Evolutionary conservation across 2,888 invertebrate species (phyloP).

Genomic region (Lasius fuliginosus): DNA sequence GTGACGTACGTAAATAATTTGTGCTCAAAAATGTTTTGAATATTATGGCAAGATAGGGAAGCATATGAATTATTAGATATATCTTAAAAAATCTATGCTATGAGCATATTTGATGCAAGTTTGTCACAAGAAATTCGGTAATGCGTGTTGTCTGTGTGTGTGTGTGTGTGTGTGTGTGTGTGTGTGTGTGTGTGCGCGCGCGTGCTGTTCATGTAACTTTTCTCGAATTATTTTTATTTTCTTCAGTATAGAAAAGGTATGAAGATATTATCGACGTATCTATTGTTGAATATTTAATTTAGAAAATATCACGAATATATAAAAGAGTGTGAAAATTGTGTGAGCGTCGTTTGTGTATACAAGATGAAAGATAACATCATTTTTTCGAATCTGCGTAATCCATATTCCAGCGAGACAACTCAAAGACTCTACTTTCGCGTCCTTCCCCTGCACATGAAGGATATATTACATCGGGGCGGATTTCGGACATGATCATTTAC

Average conservation of each 20-base stretch:
- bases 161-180: too few relatives aligned
- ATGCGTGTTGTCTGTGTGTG: background rate
- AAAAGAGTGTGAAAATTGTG: background rate
- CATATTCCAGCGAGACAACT: constrained; percentile 41
- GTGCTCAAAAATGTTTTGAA: background rate
- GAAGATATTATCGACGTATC: background rate
- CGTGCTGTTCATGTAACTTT: background rate
- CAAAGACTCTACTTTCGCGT: constrained; percentile 20
- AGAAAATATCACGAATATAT: background rate
- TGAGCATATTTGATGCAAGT: background rate
- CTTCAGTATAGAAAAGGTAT: background rate
- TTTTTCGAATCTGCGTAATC: constrained; percentile 34
- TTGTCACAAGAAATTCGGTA: background rate
- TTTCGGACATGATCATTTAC: constrained; percentile 54
- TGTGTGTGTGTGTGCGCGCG: too few relatives aligned
- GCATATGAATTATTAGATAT: background rate
- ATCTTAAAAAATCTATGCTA: background rate
- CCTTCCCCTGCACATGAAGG: constrained; percentile 22
- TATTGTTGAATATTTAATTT: constrained; percentile 28
- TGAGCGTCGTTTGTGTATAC: background rate
- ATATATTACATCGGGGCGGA: constrained; percentile 49
- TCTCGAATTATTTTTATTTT: background rate
- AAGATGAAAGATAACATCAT: constrained; percentile 1
- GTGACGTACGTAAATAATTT: background rate
- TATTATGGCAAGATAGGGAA: background rate